Evolutionary conservation across 2,113 vertebrate species (phyloP).

Genomic region (Brevimyrus niger): DNA sequence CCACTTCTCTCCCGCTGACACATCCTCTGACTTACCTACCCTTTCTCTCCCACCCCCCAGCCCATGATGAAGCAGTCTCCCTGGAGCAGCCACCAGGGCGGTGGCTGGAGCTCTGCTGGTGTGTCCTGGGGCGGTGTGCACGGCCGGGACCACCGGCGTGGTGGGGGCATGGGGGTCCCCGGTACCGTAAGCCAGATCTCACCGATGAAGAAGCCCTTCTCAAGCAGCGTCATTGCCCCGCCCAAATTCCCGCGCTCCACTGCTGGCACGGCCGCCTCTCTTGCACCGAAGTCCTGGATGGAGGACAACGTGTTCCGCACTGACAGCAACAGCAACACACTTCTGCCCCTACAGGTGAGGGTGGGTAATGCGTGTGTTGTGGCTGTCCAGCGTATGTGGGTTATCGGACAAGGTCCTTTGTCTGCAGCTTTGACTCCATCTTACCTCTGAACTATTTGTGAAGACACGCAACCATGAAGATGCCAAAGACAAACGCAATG

Average conservation of each 20-base stretch:
- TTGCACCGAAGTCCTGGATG: constrained; percentile 89
- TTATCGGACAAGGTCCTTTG: background rate
- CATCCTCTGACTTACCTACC: background rate
- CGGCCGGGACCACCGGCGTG: constrained; percentile 82
- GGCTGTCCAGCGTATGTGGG: background rate
- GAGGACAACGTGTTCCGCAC: constrained; percentile 95
- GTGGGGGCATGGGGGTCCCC: constrained; percentile 78
- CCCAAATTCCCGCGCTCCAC: constrained; percentile 87
- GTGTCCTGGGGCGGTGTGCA: constrained; percentile 84
- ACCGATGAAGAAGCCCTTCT: constrained; percentile 93
- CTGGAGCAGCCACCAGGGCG: constrained; percentile 88
- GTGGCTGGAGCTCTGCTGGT: constrained; percentile 85
- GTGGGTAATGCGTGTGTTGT: background rate
- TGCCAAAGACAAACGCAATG: background rate
- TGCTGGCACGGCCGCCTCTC: constrained; percentile 54
- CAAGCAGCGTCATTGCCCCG: constrained; percentile 92
- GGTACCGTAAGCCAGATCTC: constrained; percentile 87
- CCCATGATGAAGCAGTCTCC: constrained; percentile 93
- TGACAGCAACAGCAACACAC: constrained; percentile 94
- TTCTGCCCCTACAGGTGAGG: constrained; percentile 92
- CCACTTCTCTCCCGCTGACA: background rate
- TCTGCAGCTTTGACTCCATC: background rate
- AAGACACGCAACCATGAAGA: background rate
- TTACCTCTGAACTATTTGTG: background rate
- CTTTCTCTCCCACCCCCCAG: constrained; percentile 47